These are phyloP conservation scores for Sparus aurata DNA, from an alignment of 2,797 vertebrate species.

Conservation along the genomic window DNA sequence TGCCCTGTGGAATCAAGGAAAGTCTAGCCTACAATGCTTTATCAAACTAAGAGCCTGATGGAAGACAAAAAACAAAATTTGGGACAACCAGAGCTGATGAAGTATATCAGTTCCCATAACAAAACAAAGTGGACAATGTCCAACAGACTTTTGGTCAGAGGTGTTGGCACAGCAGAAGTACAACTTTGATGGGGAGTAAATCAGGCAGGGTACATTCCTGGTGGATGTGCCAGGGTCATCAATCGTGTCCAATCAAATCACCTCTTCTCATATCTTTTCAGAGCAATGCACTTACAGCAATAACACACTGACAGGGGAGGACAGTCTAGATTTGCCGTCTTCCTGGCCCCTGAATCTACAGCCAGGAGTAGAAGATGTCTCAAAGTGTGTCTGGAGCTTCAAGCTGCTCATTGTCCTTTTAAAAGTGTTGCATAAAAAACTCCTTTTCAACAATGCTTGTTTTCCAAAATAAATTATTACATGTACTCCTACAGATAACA, in stretches of 20 bases:
- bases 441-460: too few species aligned
- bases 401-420: not conserved
- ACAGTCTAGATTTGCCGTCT: not conserved
- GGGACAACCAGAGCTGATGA: constrained; percentile 9
- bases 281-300: not conserved
- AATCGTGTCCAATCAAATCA: constrained; percentile 55
- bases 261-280: constrained; percentile 35
- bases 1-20: too few species aligned
- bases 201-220: constrained; percentile 27
- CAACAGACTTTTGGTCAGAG: constrained; percentile 22
- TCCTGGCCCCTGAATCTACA: not conserved
- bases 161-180: constrained; percentile 28
- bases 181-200: constrained; percentile 31
- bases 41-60: not conserved
- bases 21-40: too few species aligned
- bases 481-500: too few species aligned
- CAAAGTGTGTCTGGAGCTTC: not conserved
- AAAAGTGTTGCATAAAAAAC: not conserved
- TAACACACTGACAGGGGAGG: not conserved
- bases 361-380: constrained; percentile 3
- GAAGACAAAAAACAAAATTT: not conserved
- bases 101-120: constrained; percentile 13
- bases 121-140: constrained; percentile 18
- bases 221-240: constrained; percentile 22
- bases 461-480: too few species aligned